Evolutionary conservation across 2,888 invertebrate genomes (phyloP), one percentile per base, ranked within the genome.

Genomic region (Sabatieria punctata): DNA sequence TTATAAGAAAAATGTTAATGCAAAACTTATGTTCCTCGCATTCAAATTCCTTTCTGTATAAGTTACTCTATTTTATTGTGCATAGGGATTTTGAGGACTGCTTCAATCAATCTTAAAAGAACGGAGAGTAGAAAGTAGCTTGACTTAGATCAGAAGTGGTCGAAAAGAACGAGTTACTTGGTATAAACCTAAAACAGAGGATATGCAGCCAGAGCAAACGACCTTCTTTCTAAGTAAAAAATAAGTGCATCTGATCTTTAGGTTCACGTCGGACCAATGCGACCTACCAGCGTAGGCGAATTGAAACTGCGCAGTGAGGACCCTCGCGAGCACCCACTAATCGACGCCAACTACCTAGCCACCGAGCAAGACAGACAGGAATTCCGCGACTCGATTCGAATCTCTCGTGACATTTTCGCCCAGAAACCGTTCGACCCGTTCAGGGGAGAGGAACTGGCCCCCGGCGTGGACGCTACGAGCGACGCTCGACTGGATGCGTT

Each of bases 301-400:
- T 74, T 93, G 1, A 80, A 78, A 54, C 68, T 93, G 22, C 74
- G 75, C 46, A 80, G 79, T 49, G 67, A 71, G 0, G 82, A 88
- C 69, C 83, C 85, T 0, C 69, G 75, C 23, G 77, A 80, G 45
- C 77, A 78, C 67, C 89, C 89, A 0, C 64, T 80, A 25, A 85
- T 95, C 65, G 78, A 93, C 66, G 84, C 93, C 1, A 85, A 89
- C 61, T 95, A 95, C 65, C 81, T 89, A 50, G 67, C 75, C 33
- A 66, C 74, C 2, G 60, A 68, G 1, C 65, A 70, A 39, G 84
- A 85, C 24, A 43, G 45, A 11, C 3, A 35, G n/a, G 48, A 44
- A 27, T 39, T 50, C 24, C 45, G 48, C 2, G 33, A 46, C 2
- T 45, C 38, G 23, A 41, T 50, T 13, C 30, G 27, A 2, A 19